A percentile compares a stretch with the other conserved stretches of the same genome.
phyloP scores from a whole-genome alignment of 2,113 vertebrate genomes.

The Cheilinus undulatus region DNA sequence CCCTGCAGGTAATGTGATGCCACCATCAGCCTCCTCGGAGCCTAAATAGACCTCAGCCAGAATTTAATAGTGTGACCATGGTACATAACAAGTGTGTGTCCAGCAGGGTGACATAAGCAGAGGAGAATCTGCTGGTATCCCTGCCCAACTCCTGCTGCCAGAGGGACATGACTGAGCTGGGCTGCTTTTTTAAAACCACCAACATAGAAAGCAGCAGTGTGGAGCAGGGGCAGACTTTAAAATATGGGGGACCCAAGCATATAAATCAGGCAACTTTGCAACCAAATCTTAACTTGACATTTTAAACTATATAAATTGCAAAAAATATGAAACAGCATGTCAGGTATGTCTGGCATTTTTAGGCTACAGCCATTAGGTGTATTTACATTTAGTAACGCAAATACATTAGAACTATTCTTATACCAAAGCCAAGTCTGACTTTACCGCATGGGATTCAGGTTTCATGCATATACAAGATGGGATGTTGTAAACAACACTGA shows the following conservation, averaged over 20 bases:
- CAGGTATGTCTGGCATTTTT: background rate
- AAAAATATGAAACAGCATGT: background rate
- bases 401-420: background rate
- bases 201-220: slow-evolving; percentile 43
- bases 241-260: background rate
- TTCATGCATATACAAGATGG: background rate
- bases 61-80: slow-evolving; percentile 87
- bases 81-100: slow-evolving; percentile 85
- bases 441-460: background rate
- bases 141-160: slow-evolving; percentile 65
- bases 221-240: background rate
- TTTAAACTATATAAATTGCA: no score
- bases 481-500: background rate
- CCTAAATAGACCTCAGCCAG: slow-evolving; percentile 84
- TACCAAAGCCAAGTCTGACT: background rate
- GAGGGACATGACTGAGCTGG: slow-evolving; percentile 43
- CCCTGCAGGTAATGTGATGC: slow-evolving; percentile 75
- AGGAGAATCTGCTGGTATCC: slow-evolving; percentile 82
- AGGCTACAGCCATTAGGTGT: background rate
- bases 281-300: background rate
- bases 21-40: slow-evolving; percentile 72
- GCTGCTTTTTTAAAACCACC: slow-evolving; percentile 54
- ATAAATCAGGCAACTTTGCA: background rate
- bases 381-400: background rate
- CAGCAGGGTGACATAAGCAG: slow-evolving; percentile 82